Base-by-base conservation (phyloP, 1,140 invertebrate genomes). In the Pseudoatta argentina region DNA sequence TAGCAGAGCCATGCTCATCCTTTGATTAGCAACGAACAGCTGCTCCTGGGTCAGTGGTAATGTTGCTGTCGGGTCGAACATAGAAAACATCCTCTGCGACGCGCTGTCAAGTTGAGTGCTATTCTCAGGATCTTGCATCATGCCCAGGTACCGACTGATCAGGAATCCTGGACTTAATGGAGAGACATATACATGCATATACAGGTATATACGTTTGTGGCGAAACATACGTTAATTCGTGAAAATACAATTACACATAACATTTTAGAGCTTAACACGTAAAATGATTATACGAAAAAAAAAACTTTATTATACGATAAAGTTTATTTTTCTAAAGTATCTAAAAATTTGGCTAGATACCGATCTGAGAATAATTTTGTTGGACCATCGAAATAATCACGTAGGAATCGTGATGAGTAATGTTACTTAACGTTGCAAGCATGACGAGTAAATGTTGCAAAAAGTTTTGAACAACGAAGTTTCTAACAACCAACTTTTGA, bases 61-160 rank as follows among this genome's bases (percentile, higher is more conserved):
- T 95, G 72, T 95, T 94, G 96, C 95, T 0, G 95, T 91, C 44
- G 94, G 93, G 34, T 95, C 92, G 71, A 96, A 92, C 6, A 93
- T 92, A 0, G 95, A 92, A 78, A 95, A 96, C 73, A 96, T 88
- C 18, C 91, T 44, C 1, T 90, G 51, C 3, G 94, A 93, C 86
- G 89, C 93, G 93, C 93, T 95, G 91, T 87, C 66, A 6, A 94
- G 92, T 91, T 66, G 64, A 66, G 64, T 95, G 91, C 88, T 95
- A 89, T 91, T 95, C 2, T 94, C 94, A 27, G 91, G 30, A 16
- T 94, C 94, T 59, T 95, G 94, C 77, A 94, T 95, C 93, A 95
- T 94, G 53, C 90, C 91, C 63, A 89, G 88, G 8, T 89, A 92
- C 14, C 92, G 92, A n/a, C 89, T 82, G 27, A 89, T 66, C 51